Percentiles rank a stretch among this genome's conserved stretches.
These are phyloP conservation scores for Sussaba pulchella DNA, from an alignment of 2,888 invertebrate genomes.

Conservation along the genomic window DNA sequence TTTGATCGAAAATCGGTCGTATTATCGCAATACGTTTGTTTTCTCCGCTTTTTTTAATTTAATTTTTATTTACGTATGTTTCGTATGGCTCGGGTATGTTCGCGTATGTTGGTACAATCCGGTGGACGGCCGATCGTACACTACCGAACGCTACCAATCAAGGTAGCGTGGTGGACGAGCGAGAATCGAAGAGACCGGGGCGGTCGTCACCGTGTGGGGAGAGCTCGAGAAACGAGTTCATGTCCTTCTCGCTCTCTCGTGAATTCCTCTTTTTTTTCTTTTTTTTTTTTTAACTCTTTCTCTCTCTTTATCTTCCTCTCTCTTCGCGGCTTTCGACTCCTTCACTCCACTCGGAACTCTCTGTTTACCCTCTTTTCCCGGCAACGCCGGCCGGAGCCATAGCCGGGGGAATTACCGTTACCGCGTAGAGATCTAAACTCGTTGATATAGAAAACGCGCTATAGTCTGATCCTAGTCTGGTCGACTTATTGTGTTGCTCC, in stretches of 20 bases:
- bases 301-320: constrained; percentile 1
- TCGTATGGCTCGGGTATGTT: not conserved
- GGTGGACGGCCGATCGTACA: constrained; percentile 65
- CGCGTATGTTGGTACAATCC: constrained; percentile 23
- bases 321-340: constrained; percentile 14
- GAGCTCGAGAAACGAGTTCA: constrained; percentile 68
- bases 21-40: no score
- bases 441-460: not conserved
- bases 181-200: constrained; percentile 36
- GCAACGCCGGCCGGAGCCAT: constrained; percentile 20
- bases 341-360: constrained; percentile 30
- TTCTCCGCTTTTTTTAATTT: no score
- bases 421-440: constrained; percentile 19
- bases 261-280: not conserved
- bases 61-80: not conserved
- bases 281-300: not conserved
- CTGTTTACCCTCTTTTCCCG: constrained; percentile 1
- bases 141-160: constrained; percentile 75
- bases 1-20: no score
- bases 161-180: constrained; percentile 67
- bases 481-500: not conserved
- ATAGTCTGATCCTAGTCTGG: constrained; percentile 26
- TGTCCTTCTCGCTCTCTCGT: constrained; percentile 56
- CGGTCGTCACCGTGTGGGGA: constrained; percentile 65
- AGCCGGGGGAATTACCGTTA: constrained; percentile 62